Percentiles rank a stretch among this genome's conserved stretches.
Evolutionary conservation across 2,113 vertebrate species (phyloP).

Genomic region (Apistogramma diplotaenia): DNA sequence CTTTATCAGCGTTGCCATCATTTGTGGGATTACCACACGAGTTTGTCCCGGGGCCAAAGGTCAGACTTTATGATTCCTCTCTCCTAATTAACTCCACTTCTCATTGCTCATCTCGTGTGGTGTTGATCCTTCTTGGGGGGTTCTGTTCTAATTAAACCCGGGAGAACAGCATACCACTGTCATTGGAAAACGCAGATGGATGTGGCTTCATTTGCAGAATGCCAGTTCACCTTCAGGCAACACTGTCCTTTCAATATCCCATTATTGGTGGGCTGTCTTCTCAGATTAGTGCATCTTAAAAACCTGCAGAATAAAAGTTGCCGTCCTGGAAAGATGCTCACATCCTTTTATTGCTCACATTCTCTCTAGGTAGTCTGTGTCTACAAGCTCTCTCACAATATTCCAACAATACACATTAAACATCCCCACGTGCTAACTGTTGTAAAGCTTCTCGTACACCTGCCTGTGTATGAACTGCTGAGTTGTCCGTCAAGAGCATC

Average conservation of each 20-base stretch:
- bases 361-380: neutral
- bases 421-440: neutral
- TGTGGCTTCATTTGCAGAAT: slow-evolving; percentile 21
- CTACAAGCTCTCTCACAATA: neutral
- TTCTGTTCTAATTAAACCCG: slow-evolving; percentile 40
- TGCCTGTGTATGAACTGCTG: neutral
- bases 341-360: neutral
- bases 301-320: neutral
- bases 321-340: neutral
- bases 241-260: neutral
- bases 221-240: neutral
- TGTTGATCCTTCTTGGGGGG: neutral
- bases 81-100: slow-evolving; percentile 28
- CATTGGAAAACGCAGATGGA: neutral
- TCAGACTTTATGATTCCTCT: slow-evolving; percentile 7
- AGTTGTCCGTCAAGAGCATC: neutral
- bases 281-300: neutral
- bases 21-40: neutral
- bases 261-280: slow-evolving; percentile 3
- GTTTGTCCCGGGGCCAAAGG: slow-evolving; percentile 4
- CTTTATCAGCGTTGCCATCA: neutral
- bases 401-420: neutral
- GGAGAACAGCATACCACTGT: neutral
- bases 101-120: neutral
- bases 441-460: slow-evolving; percentile 17